Conservation (phyloP, 2,888 invertebrate genomes). For the Germaria angustata region DNA sequence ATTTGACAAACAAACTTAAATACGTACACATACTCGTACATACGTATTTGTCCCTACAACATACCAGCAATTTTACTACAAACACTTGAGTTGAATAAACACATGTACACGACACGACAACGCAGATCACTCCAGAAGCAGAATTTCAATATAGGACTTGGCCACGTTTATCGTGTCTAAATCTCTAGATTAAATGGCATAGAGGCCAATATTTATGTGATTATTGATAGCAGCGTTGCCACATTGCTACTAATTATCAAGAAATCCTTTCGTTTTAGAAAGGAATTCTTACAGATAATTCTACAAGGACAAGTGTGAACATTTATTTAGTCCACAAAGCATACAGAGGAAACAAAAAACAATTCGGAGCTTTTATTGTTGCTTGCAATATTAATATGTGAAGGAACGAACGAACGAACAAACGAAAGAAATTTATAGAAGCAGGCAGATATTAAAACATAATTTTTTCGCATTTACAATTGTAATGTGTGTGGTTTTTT, state of each 20-base stretch:
- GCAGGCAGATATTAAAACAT: too few relatives aligned
- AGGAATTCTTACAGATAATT: too few relatives aligned
- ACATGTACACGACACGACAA: slow-evolving; percentile 27
- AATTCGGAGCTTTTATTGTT: too few relatives aligned
- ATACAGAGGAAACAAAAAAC: too few relatives aligned
- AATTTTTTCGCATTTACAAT: too few relatives aligned
- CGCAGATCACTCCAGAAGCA: slow-evolving; percentile 1
- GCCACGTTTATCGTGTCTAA: slow-evolving; percentile 61
- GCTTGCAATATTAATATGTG: too few relatives aligned
- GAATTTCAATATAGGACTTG: slow-evolving; percentile 26
- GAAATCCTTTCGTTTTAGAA: too few relatives aligned
- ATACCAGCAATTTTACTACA: not conserved
- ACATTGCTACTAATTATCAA: not conserved
- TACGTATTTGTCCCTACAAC: slow-evolving; percentile 36
- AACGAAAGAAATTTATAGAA: too few relatives aligned
- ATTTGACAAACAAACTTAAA: slow-evolving; percentile 48
- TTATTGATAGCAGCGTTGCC: slow-evolving; percentile 7
- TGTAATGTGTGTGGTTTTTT: too few relatives aligned
- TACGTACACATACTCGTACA: not conserved
- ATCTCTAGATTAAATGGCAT: slow-evolving; percentile 43
- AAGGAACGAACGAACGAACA: too few relatives aligned
- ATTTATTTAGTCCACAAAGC: too few relatives aligned
- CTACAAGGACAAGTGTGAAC: too few relatives aligned
- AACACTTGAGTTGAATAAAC: not conserved
- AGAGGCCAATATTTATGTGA: not conserved